A percentile compares a stretch with the other conserved stretches of the same genome.
These are phyloP conservation scores for Epirrhoe tristata DNA, from an alignment of 2,888 invertebrate species.

Conservation along the genomic window DNA sequence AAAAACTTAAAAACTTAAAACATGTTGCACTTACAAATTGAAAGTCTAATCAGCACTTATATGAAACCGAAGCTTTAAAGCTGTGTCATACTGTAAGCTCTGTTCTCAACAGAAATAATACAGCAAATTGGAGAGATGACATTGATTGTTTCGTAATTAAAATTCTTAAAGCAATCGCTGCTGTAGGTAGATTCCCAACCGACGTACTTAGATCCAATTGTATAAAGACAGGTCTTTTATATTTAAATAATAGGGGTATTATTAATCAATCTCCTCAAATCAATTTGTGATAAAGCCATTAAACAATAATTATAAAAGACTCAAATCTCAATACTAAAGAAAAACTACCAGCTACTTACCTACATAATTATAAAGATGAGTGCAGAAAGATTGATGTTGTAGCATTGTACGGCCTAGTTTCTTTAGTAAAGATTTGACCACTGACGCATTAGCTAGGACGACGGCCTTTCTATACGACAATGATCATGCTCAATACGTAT, in stretches of 20 bases:
- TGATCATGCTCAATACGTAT: not conserved
- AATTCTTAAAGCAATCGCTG: conserved; percentile 36
- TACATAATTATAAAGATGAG: conserved; percentile 13
- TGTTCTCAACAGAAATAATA: conserved; percentile 57
- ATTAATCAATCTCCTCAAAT: conserved; percentile 14
- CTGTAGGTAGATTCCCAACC: conserved; percentile 13
- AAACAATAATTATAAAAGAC: conserved; percentile 33
- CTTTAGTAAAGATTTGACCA: not conserved
- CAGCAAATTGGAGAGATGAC: conserved; percentile 54
- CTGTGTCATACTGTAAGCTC: conserved; percentile 24
- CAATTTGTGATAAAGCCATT: conserved; percentile 39
- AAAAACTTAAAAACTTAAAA: too few species aligned
- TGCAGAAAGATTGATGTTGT: conserved; percentile 5
- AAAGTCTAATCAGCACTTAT: not conserved
- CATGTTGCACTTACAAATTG: not conserved
- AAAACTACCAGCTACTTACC: too few species aligned
- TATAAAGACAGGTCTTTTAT: conserved; percentile 24
- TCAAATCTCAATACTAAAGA: conserved; percentile 1
- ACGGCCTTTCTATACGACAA: not conserved
- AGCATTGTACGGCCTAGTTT: conserved; percentile 6
- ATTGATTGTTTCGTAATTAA: conserved; percentile 57
- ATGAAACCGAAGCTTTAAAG: conserved; percentile 6
- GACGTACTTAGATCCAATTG: conserved; percentile 15
- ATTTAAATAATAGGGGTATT: conserved; percentile 11
- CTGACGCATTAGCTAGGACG: not conserved